These are phyloP conservation scores for Himalopsyche tibetana DNA, from an alignment of 2,888 invertebrate genomes.

Conservation along the genomic window DNA sequence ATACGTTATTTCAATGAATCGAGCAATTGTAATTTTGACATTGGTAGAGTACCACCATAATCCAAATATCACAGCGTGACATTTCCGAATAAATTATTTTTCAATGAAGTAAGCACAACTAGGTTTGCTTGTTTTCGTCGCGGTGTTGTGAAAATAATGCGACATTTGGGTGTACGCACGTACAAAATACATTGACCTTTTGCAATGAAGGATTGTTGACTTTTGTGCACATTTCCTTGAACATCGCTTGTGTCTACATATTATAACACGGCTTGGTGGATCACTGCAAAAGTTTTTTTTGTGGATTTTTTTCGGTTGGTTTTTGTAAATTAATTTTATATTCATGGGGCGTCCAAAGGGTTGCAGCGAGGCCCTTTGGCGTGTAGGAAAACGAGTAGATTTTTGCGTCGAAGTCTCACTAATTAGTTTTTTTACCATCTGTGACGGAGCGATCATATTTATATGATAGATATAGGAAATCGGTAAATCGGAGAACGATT, in stretches of 20 bases:
- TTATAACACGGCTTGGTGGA: no score
- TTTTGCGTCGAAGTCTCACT: no score
- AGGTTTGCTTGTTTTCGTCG: neutral
- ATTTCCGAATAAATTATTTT: constrained; percentile 4
- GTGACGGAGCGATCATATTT: no score
- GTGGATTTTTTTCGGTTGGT: no score
- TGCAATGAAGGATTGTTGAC: constrained; percentile 21
- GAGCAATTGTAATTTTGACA: neutral
- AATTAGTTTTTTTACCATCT: no score
- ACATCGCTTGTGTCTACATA: neutral
- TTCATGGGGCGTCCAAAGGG: no score
- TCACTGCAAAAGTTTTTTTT: no score
- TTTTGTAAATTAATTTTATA: no score
- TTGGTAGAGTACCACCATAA: neutral
- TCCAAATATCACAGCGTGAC: neutral
- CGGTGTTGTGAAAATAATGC: neutral
- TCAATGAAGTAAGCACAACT: neutral
- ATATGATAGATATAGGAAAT: no score
- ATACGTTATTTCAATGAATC: neutral
- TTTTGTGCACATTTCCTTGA: neutral
- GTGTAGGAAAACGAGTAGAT: no score
- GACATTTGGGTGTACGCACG: neutral
- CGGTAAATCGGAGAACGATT: no score
- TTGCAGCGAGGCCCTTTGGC: no score
- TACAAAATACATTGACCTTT: constrained; percentile 9